Percentiles rank a stretch among this genome's conserved stretches.
These are phyloP conservation scores for Aythya baeri DNA, from an alignment of 2,113 vertebrate species.

Conservation along the genomic window DNA sequence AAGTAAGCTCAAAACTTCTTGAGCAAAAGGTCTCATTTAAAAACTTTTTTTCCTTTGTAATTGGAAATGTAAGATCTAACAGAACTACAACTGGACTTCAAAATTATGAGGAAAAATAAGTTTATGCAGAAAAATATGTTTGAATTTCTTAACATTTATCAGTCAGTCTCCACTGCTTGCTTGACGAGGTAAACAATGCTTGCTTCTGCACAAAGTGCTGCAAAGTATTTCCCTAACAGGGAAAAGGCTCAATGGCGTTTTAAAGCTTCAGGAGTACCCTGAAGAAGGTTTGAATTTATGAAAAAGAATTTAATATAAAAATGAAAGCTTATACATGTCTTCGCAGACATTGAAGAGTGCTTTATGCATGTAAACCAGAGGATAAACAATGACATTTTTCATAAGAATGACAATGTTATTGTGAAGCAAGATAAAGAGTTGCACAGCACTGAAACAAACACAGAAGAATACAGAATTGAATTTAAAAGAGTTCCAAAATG, in stretches of 20 bases:
- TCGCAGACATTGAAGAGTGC: not conserved
- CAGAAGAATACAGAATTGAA: not conserved
- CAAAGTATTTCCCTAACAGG: not conserved
- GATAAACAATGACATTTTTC: not conserved
- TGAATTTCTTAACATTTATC: not conserved
- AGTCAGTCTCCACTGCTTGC: not conserved
- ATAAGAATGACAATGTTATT: not conserved
- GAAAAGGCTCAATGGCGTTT: not conserved
- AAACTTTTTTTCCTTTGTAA: not conserved
- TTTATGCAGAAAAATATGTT: not conserved
- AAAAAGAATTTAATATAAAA: not conserved
- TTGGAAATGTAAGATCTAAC: not conserved
- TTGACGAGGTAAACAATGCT: not conserved
- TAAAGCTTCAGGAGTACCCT: not conserved
- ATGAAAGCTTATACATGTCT: not conserved
- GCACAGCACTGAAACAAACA: not conserved
- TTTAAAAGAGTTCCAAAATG: not conserved
- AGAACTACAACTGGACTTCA: not conserved
- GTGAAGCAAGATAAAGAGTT: not conserved
- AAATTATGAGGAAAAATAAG: not conserved
- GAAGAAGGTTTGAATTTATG: not conserved
- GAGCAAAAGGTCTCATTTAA: not conserved
- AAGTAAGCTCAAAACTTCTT: not conserved
- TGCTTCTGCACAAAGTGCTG: not conserved
- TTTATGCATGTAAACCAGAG: not conserved